Conservation (phyloP, 2,113 vertebrate species). For the Barnardius zonarius region DNA sequence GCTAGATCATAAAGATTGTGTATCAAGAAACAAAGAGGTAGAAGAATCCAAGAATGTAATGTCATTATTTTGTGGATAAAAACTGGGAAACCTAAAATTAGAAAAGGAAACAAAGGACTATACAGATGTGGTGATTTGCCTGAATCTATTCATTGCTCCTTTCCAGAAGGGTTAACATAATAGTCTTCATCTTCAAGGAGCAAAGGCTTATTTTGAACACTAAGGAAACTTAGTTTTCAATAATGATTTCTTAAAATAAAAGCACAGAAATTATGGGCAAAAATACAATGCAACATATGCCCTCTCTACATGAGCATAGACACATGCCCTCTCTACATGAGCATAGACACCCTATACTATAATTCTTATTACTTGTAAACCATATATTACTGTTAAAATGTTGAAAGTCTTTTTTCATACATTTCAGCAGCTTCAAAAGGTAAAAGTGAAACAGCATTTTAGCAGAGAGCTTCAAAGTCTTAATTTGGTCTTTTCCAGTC, state of each 20-base stretch:
- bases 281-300: neutral
- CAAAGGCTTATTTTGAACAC: neutral
- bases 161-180: conserved; percentile 6
- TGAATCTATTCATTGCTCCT: neutral
- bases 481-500: neutral
- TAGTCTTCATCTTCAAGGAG: neutral
- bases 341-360: neutral
- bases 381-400: neutral
- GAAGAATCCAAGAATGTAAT: neutral
- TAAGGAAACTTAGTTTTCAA: neutral
- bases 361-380: neutral
- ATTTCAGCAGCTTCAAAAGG: neutral
- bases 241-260: neutral
- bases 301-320: neutral
- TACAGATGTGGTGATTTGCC: neutral
- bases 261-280: neutral
- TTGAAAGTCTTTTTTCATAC: neutral
- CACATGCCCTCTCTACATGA: neutral
- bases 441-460: neutral
- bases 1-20: neutral
- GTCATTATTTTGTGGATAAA: neutral
- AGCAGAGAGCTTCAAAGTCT: neutral
- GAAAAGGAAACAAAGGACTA: neutral
- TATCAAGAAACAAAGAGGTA: neutral
- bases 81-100: neutral